Base-by-base conservation (phyloP, 2,113 vertebrate species). In the Setophaga coronata region DNA sequence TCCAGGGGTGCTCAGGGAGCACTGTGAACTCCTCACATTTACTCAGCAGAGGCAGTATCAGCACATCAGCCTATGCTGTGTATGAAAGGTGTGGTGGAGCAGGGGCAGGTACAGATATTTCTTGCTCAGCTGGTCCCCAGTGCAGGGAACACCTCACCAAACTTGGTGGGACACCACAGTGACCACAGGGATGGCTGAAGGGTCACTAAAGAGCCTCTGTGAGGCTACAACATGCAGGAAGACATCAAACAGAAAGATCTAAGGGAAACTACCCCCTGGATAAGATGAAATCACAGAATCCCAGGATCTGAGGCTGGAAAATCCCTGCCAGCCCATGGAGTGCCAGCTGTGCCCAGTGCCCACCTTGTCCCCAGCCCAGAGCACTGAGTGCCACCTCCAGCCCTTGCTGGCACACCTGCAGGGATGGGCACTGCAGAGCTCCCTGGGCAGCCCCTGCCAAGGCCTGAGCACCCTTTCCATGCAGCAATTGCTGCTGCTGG, bases 251-350 rank as follows among this genome's bases (percentile, higher is more conserved):
- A 34, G 81, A 64, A 28, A 53, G 24, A 48, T 48, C 13, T 18
- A 34, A 82, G 12, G 40, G 43, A 20, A 77, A 56, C 15, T 29
- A 13, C 25, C 10, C 31, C 29, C 26, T 43, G 25, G 76, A 16
- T 50, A 40, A 45, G 17, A 42, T 16, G 24, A 67, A 78, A 62
- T 60, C 38, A 9, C n/a, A 54, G 16, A 79, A 62, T 38, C 45
- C 18, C 16, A 62, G 34, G 3, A 12, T 56, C 29, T 34, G 16
- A 48, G 7, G 29, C 2, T 47, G 56, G 65, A 25, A 25, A 79
- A 47, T 2, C 19, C 8, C 47, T 62, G 15, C 18, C 5, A 13
- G 38, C 1, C 5, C 33, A 15, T 2, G 2, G 4, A 50, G 12
- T 23, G 3, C 45, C 21, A 23, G 21, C 45, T 47, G 45, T 47